Evolutionary conservation across 2,113 vertebrate species (phyloP).

Genomic region (Panthera tigris): DNA sequence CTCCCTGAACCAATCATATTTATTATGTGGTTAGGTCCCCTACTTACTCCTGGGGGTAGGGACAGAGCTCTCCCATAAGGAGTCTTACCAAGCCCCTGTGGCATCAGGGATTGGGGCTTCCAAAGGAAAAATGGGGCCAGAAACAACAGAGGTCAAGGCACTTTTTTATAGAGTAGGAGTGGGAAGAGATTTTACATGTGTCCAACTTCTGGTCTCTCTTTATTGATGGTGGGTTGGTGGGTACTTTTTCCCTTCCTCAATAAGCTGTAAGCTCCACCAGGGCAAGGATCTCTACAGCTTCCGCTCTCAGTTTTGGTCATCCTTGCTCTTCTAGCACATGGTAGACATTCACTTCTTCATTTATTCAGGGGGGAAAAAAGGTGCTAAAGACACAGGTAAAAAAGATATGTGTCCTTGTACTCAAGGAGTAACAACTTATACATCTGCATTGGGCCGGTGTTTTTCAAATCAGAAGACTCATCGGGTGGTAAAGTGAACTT

Average conservation of each 20-base stretch:
- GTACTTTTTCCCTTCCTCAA: background rate
- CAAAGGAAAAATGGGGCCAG: background rate
- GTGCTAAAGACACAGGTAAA: background rate
- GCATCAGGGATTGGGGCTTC: background rate
- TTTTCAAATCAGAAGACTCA: slow-evolving; percentile 1
- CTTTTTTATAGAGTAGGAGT: background rate
- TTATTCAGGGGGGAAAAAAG: background rate
- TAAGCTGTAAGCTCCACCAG: background rate
- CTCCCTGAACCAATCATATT: background rate
- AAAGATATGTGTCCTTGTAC: background rate
- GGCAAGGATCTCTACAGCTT: background rate
- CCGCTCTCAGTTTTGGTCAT: background rate
- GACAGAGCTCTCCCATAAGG: background rate
- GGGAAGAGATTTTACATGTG: background rate
- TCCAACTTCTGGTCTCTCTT: background rate
- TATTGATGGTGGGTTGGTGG: background rate
- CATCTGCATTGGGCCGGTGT: background rate
- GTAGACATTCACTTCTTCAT: background rate
- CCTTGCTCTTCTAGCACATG: background rate
- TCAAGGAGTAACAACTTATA: background rate
- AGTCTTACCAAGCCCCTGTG: background rate
- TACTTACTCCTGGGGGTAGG: background rate
- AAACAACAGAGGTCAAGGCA: background rate
- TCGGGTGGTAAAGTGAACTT: background rate
- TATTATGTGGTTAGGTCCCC: background rate